Evolutionary conservation across 2,113 vertebrate species (phyloP).

Genomic region (Oryzias curvinotus): DNA sequence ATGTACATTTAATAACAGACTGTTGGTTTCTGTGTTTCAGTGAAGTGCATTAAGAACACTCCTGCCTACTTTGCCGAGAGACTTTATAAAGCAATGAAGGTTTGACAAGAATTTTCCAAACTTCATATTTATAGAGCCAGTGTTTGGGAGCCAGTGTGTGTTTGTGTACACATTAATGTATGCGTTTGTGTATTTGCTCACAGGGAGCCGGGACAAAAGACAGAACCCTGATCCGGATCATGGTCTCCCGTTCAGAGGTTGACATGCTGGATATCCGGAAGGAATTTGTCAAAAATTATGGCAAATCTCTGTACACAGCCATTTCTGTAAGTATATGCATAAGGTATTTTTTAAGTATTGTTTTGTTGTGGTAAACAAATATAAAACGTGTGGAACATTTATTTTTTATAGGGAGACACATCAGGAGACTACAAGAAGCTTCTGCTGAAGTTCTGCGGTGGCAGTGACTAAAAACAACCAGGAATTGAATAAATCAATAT

Average conservation of each 20-base stretch:
- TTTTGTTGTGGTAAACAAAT: neutral
- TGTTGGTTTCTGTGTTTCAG: slow-evolving; percentile 69
- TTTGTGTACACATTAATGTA: neutral
- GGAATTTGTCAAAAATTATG: slow-evolving; percentile 87
- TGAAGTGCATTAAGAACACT: slow-evolving; percentile 95
- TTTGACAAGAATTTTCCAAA: slow-evolving; percentile 54
- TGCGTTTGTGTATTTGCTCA: neutral
- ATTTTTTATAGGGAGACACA: slow-evolving; percentile 85
- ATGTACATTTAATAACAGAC: slow-evolving; percentile 1
- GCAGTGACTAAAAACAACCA: slow-evolving; percentile 81
- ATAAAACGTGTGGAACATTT: slow-evolving; percentile 3
- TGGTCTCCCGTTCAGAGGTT: slow-evolving; percentile 93
- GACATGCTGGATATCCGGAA: slow-evolving; percentile 92
- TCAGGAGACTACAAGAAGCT: slow-evolving; percentile 97
- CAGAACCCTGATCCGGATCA: slow-evolving; percentile 90
- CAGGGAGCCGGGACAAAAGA: slow-evolving; percentile 95
- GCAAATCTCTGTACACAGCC: slow-evolving; percentile 88
- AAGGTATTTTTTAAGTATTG: neutral
- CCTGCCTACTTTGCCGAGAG: slow-evolving; percentile 94
- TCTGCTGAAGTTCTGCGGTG: slow-evolving; percentile 94
- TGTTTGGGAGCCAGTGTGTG: neutral
- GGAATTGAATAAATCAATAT: slow-evolving; percentile 8
- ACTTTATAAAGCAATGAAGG: slow-evolving; percentile 94
- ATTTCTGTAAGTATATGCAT: slow-evolving; percentile 84
- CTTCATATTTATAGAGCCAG: neutral